Evolutionary conservation across 1,140 invertebrate genomes (phyloP), one percentile per base, ranked within the genome.

Genomic region (Cydia pomonella): DNA sequence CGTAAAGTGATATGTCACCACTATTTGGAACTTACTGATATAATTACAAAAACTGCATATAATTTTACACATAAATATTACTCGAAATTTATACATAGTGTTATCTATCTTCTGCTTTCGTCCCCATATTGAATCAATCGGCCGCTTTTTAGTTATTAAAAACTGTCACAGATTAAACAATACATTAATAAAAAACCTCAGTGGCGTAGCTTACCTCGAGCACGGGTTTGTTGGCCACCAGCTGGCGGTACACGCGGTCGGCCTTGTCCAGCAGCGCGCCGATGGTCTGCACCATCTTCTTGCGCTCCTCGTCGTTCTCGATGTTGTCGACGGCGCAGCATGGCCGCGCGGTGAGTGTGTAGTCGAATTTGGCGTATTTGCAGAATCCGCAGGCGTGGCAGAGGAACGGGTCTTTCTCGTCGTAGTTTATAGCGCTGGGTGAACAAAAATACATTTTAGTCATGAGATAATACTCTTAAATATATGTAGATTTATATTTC

Each of bases 341-440:
- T 0, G 97, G 96, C 53, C 97, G 95, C 1, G 97, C 98, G 3
- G 96, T 97, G 66, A 99, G 93, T 10, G 97, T 98, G 86, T 97
- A 98, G 93, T 99, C 99, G 91, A 99, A 99, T 92, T 99, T 99
- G n/a, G 98, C 99, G 93, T 99, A 99, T 93, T 99, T 99, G 94
- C 98, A 99, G 92, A 99, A 99, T 2, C 99, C 99, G 93, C 99
- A 99, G 9, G 98, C 97, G 92, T 99, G 99, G 89, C 99, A 99
- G 13, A 99, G 92, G 95, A 99, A 99, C 1, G 99, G 99, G 94
- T 99, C 99, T 89, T 99, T 99, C 90, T 99, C 98, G 90, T 99
- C 99, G 93, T 99, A 99, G 93, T 99, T 99, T 78, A 99, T 99
- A 0, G 98, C 97, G 16, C 97, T 95, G 85, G 73, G 89, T 84